Evolutionary conservation across 1,140 invertebrate species (phyloP), one percentile per base, ranked within the genome.

Genomic region (Drosophila rhopaloa): DNA sequence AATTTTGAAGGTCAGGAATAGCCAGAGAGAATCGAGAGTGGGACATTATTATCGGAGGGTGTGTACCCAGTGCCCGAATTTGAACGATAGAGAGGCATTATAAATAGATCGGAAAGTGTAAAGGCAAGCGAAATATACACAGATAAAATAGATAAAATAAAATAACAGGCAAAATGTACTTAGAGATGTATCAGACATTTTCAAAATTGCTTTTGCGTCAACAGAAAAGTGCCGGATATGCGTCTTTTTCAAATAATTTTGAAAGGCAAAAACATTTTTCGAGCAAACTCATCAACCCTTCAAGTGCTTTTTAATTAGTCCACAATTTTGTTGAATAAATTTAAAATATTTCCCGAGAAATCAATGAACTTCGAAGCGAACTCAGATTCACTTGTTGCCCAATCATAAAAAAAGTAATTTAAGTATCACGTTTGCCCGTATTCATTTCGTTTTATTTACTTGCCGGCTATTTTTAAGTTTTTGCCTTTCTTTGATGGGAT

Each of bases 1-100:
- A 43, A 61, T 76, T 75, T 85, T 85, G 83, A 88, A 88, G 83
- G 83, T 88, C 83, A 72, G 83, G 43, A 83, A 79, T 46, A 53
- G 76, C 54, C 37, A 40, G 27, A 19, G 37, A 40, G 37, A 29
- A 29, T 9, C 4, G 47, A 57, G 67, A 62, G 37, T 65, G 16
- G 19, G 7, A 16, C 10, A 65, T 13, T 38, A 55, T 37, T 35
- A 50, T 57, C 29, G 58, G 56, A 55, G 75, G 75, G 73, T 77
- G 75, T 77, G 73, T 71, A 81, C 66, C 37, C 47, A 81, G 43
- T 73, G 74, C 50, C 68, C 74, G 48, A 61, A 81, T 81, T 81
- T 58, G 56, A 50, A 50, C 43, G 13, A 32, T 29, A 68, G 35
- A 75, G 50, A 37, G 37, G 13, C 51, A 24, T 19, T 82, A 78